Percentiles rank a stretch among this genome's conserved stretches.
phyloP scores from a whole-genome alignment of 2,113 vertebrate genomes.

The Bostrychus sinensis region DNA sequence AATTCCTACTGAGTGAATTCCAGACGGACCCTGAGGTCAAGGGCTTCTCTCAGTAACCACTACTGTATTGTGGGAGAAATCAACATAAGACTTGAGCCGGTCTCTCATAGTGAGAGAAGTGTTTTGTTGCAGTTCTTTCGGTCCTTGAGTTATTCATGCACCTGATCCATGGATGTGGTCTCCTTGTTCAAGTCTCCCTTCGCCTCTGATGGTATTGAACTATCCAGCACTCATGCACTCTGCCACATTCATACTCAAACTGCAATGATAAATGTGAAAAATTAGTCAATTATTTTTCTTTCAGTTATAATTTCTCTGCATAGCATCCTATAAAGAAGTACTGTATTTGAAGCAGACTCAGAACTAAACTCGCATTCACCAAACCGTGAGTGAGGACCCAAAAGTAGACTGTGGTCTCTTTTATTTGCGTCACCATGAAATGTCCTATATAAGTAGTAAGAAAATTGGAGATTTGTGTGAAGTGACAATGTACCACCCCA shows the following conservation, averaged over 20 bases:
- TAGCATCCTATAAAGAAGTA: too few species aligned
- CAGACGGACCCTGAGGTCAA: not conserved
- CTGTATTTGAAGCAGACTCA: too few species aligned
- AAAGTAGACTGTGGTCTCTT: too few species aligned
- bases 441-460: too few species aligned
- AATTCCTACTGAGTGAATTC: not conserved
- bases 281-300: too few species aligned
- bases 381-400: too few species aligned
- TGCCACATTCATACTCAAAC: not conserved
- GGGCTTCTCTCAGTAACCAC: not conserved
- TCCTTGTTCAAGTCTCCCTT: not conserved
- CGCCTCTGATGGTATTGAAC: not conserved
- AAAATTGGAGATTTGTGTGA: too few species aligned
- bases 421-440: too few species aligned
- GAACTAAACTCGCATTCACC: too few species aligned
- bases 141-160: constrained; percentile 8
- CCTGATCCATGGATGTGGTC: not conserved
- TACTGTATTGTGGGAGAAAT: not conserved
- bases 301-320: too few species aligned
- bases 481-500: too few species aligned
- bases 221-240: constrained; percentile 3
- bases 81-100: not conserved
- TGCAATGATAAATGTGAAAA: not conserved
- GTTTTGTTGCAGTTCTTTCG: not conserved
- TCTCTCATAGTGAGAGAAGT: not conserved